Evolutionary conservation across 2,888 invertebrate species (phyloP).

Genomic region (Dione vanillae): DNA sequence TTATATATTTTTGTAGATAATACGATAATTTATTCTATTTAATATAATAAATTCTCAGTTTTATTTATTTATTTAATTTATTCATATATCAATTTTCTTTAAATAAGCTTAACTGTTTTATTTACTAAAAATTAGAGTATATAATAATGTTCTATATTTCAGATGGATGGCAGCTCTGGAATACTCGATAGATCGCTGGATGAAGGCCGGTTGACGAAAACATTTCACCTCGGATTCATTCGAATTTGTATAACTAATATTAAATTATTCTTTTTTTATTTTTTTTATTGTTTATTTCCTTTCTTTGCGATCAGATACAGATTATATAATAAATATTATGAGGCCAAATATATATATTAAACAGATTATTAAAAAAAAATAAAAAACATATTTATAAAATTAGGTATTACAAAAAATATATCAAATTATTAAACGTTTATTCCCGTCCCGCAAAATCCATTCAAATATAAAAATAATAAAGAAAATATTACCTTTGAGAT

Average conservation of each 20-base stretch:
- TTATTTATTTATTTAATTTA: too few species aligned
- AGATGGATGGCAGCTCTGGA: conserved; percentile 97
- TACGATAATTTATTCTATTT: too few species aligned
- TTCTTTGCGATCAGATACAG: conserved; percentile 29
- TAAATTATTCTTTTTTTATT: conserved; percentile 57
- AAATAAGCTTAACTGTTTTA: too few species aligned
- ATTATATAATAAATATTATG: conserved; percentile 9
- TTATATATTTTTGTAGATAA: too few species aligned
- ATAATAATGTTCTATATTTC: conserved; percentile 56
- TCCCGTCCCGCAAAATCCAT: conserved; percentile 28
- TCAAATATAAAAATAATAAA: conserved; percentile 9
- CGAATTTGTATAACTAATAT: conserved; percentile 67
- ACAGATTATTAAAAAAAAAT: conserved; percentile 25
- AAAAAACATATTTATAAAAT: conserved; percentile 9
- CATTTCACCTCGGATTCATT: conserved; percentile 62
- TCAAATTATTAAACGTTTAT: conserved; percentile 23
- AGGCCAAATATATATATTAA: not conserved
- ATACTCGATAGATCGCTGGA: conserved; percentile 97
- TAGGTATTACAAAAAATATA: conserved; percentile 5
- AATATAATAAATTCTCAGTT: too few species aligned
- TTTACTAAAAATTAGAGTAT: not conserved
- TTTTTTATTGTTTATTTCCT: conserved; percentile 47
- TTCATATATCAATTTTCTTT: too few species aligned
- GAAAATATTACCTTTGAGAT: not conserved
- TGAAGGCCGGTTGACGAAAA: conserved; percentile 88